A percentile compares a stretch with the other conserved stretches of the same genome.
Evolutionary conservation across 2,888 invertebrate species (phyloP).

Genomic region (Meghimatium bilineatum): DNA sequence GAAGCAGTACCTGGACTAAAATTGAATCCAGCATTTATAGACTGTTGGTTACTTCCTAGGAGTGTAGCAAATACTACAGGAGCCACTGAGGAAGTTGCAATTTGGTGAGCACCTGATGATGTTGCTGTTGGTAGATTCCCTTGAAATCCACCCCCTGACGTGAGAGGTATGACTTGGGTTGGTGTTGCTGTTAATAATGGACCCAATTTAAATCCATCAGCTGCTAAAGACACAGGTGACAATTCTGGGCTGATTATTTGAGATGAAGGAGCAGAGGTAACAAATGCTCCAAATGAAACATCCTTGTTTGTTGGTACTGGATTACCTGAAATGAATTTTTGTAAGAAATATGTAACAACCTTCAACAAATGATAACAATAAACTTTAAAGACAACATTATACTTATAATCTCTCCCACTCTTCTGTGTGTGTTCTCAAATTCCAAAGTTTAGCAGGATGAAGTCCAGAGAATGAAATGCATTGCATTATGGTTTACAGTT

Average conservation of each 20-base stretch:
- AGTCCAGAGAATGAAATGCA: too few species aligned
- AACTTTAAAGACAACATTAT: too few species aligned
- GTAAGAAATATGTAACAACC: neutral
- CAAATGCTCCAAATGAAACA: neutral
- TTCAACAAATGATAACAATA: neutral
- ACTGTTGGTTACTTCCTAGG: neutral
- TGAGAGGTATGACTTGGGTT: neutral
- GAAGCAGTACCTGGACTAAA: neutral
- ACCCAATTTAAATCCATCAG: slow-evolving; percentile 14
- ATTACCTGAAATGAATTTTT: slow-evolving; percentile 23
- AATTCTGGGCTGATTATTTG: neutral
- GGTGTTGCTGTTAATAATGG: neutral
- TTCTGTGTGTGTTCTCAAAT: too few species aligned
- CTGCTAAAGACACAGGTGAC: neutral
- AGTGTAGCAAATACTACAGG: neutral
- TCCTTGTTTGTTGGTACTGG: neutral
- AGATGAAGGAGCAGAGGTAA: neutral
- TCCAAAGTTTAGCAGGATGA: too few species aligned
- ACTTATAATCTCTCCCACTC: too few species aligned
- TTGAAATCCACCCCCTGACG: slow-evolving; percentile 19
- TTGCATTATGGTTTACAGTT: too few species aligned
- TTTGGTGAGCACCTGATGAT: neutral
- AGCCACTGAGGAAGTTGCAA: neutral
- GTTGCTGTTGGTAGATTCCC: neutral
- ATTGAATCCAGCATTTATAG: neutral